Evolutionary conservation across 2,888 invertebrate species (phyloP).

Genomic region (Eumerus sabulonum): DNA sequence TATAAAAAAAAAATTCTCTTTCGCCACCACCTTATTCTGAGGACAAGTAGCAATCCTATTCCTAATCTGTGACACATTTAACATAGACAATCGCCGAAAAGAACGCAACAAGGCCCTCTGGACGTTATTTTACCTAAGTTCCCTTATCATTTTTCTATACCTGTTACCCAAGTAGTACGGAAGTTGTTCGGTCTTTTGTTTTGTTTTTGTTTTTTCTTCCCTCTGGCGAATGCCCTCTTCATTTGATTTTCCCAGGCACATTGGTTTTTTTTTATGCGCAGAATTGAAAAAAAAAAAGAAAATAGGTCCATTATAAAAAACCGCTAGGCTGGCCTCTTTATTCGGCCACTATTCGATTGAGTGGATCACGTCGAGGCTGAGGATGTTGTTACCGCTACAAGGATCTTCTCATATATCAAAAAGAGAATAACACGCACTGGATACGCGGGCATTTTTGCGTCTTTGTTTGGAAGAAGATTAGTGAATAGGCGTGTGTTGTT

Average conservation of each 20-base stretch:
- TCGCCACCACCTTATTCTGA: no score
- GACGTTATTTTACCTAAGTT: no score
- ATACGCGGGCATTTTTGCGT: constrained; percentile 65
- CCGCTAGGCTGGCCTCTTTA: constrained; percentile 66
- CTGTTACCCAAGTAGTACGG: constrained; percentile 44
- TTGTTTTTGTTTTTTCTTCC: constrained; percentile 15
- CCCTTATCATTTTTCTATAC: constrained; percentile 29
- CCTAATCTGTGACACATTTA: no score
- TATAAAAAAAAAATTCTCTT: no score
- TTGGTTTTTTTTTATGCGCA: constrained; percentile 23
- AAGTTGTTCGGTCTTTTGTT: constrained; percentile 17
- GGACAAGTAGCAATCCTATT: no score
- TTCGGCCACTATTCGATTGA: constrained; percentile 62
- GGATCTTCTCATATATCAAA: constrained; percentile 68
- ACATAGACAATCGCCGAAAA: no score
- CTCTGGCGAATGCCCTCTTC: constrained; percentile 32
- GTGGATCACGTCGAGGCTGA: constrained; percentile 66
- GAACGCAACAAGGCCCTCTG: no score
- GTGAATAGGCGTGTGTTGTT: constrained; percentile 48
- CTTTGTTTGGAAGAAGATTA: constrained; percentile 56
- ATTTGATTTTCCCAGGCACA: constrained; percentile 58
- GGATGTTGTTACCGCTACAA: constrained; percentile 67
- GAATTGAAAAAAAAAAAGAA: constrained; percentile 28
- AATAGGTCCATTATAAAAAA: constrained; percentile 63
- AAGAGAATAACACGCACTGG: not conserved